A percentile compares a stretch with the other conserved stretches of the same genome.
Conservation (phyloP, 2,113 vertebrate genomes). For the Notothenia rossii region DNA sequence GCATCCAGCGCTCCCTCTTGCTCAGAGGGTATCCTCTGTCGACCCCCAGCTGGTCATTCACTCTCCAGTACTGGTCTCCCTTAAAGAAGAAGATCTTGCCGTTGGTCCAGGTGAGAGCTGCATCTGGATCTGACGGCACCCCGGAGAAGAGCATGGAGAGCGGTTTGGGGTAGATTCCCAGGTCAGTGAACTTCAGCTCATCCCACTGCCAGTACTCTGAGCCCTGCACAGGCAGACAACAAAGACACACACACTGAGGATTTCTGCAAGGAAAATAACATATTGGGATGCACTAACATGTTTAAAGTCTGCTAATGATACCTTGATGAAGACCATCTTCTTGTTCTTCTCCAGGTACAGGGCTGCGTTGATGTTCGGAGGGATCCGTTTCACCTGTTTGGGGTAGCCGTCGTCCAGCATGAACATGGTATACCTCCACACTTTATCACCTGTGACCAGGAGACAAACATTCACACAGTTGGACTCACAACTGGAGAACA, state of each 20-base stretch:
- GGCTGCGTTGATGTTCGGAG: constrained; percentile 86
- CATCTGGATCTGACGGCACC: constrained; percentile 81
- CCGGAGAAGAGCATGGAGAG: constrained; percentile 86
- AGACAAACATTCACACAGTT: not conserved
- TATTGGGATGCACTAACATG: not conserved
- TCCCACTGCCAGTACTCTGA: constrained; percentile 90
- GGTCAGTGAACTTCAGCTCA: constrained; percentile 81
- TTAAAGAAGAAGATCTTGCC: constrained; percentile 89
- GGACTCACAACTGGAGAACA: constrained; percentile 8
- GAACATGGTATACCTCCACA: constrained; percentile 88
- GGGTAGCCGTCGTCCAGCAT: constrained; percentile 87
- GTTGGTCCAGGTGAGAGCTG: constrained; percentile 89
- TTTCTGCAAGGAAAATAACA: not conserved
- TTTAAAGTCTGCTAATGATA: constrained; percentile 46
- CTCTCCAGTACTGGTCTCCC: constrained; percentile 87
- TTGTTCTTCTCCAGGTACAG: constrained; percentile 88
- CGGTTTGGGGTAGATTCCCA: constrained; percentile 85
- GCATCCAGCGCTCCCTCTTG: constrained; percentile 87
- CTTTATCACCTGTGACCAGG: constrained; percentile 82
- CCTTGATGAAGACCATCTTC: constrained; percentile 92
- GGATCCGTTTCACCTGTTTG: constrained; percentile 85
- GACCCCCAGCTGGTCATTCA: constrained; percentile 83
- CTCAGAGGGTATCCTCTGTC: constrained; percentile 88
- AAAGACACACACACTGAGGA: not conserved
- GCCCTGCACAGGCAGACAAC: constrained; percentile 64